These are phyloP conservation scores for Eleutherodactylus coqui DNA, from an alignment of 2,797 vertebrate species.

Conservation along the genomic window DNA sequence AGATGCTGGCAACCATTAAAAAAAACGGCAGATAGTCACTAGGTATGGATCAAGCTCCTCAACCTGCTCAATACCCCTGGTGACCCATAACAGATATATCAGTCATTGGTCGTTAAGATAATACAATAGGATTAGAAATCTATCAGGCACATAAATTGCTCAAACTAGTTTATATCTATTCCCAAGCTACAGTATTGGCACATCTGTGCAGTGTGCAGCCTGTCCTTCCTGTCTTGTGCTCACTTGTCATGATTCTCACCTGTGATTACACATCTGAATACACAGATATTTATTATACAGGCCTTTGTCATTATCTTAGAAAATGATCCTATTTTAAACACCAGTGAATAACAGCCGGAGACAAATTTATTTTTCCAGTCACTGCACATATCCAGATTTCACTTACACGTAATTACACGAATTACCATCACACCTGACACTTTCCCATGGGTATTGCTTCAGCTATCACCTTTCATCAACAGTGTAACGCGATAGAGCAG, in stretches of 20 bases:
- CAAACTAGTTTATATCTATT: no score
- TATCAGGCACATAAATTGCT: no score
- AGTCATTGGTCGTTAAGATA: no score
- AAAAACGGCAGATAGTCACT: no score
- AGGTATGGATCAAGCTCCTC: no score
- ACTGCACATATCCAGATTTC: background rate
- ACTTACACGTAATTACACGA: slow-evolving; percentile 21
- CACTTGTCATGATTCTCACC: background rate
- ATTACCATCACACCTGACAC: slow-evolving; percentile 37
- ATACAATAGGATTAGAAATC: no score
- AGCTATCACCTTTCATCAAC: background rate
- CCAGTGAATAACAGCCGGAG: background rate
- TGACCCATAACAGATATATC: no score
- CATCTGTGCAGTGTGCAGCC: background rate
- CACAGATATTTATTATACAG: background rate
- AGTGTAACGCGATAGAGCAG: background rate
- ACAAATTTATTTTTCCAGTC: background rate
- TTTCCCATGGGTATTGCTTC: slow-evolving; percentile 19
- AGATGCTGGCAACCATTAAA: no score
- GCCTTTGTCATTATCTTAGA: background rate
- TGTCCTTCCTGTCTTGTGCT: background rate
- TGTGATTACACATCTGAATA: background rate
- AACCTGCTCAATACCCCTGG: no score
- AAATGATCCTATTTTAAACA: background rate
- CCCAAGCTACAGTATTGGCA: no score